Evolutionary conservation across 2,888 invertebrate genomes (phyloP).

Genomic region (Acrobasis repandana): DNA sequence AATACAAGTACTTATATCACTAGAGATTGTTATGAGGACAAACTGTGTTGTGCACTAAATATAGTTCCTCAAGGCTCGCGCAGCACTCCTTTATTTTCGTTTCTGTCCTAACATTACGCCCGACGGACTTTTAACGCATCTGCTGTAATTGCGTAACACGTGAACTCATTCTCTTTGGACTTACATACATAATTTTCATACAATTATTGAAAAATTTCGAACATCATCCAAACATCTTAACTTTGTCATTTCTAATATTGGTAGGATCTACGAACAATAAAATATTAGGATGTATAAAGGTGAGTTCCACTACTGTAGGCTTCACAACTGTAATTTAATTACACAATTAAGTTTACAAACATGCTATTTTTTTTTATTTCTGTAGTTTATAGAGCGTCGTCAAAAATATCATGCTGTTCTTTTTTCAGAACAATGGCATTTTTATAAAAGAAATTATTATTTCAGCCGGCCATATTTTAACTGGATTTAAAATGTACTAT

Average conservation of each 20-base stretch:
- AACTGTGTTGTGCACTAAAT: neutral
- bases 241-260: too few species aligned
- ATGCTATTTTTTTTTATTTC: too few species aligned
- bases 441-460: neutral
- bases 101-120: neutral
- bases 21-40: constrained; percentile 4
- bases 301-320: too few species aligned
- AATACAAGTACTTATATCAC: neutral
- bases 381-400: too few species aligned
- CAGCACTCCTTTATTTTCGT: constrained; percentile 9
- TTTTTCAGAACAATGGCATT: neutral
- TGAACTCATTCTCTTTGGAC: constrained; percentile 12
- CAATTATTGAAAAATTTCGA: neutral
- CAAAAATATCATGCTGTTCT: too few species aligned
- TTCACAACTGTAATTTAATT: too few species aligned
- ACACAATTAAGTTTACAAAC: too few species aligned
- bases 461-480: constrained; percentile 46
- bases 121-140: constrained; percentile 14
- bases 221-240: too few species aligned
- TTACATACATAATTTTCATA: neutral
- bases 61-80: constrained; percentile 7
- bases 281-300: too few species aligned
- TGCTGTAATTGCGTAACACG: constrained; percentile 10
- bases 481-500: constrained; percentile 56
- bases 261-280: too few species aligned